Evolutionary conservation across 1,140 invertebrate genomes (phyloP).

Genomic region (Eriosoma lanigerum): DNA sequence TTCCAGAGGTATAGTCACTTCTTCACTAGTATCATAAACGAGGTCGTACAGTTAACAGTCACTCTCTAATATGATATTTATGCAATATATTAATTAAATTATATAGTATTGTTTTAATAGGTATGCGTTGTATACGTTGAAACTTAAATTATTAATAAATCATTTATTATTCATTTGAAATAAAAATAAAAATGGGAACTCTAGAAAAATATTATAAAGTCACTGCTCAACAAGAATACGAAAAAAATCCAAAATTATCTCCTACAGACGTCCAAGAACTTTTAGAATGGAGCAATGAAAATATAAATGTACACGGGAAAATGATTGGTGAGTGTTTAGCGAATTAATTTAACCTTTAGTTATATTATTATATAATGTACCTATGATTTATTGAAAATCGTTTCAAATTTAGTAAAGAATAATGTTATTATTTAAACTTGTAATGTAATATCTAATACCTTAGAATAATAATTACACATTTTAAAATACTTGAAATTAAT

Average conservation of each 20-base stretch:
- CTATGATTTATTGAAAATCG: too few relatives aligned
- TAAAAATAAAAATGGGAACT: conserved; percentile 26
- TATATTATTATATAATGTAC: not conserved
- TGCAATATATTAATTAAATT: conserved; percentile 19
- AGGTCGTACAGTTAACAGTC: conserved; percentile 36
- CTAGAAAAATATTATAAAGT: conserved; percentile 36
- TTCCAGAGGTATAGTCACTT: conserved; percentile 15
- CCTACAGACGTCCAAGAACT: conserved; percentile 20
- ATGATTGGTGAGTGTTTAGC: not conserved
- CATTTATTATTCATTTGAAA: not conserved
- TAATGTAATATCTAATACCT: too few relatives aligned
- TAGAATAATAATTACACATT: too few relatives aligned
- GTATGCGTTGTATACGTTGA: not conserved
- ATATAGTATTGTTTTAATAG: not conserved
- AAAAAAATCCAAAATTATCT: conserved; percentile 40
- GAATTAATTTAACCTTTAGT: not conserved
- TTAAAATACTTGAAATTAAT: too few relatives aligned
- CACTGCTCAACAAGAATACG: conserved; percentile 25
- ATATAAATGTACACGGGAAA: conserved; percentile 24
- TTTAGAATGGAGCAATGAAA: conserved; percentile 16
- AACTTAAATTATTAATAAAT: not conserved
- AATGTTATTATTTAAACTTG: too few relatives aligned
- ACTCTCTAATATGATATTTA: conserved; percentile 28
- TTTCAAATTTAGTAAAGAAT: too few relatives aligned
- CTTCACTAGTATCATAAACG: not conserved